Base-by-base conservation (phyloP, 2,797 vertebrate species). In the Cyclura pinguis region DNA sequence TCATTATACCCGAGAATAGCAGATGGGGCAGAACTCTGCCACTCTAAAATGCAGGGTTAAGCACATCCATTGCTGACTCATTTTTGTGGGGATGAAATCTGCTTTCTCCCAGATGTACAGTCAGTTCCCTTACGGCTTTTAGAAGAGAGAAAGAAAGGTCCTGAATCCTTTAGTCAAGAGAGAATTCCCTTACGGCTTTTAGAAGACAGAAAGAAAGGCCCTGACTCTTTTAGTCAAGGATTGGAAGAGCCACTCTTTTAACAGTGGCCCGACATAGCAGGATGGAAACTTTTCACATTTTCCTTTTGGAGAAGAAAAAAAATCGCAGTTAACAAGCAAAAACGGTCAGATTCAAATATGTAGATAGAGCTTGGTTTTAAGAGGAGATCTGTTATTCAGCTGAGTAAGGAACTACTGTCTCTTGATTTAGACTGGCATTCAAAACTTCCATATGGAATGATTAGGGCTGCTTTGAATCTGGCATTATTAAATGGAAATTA, bases 31-130 rank as follows among this genome's bases (percentile, higher is more conserved):
- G 86, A 91, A 73, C 52, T 89, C 76, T 92, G n/a, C 78, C 64
- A 32, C 42, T 88, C 57, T 12, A 78, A 92, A 91, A 92, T 88
- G 76, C 90, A 84, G 85, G 80, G 50, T 84, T 91, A 88, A 84
- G 35, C 81, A 84, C 86, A 72, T 87, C 50, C 73, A 72, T 52
- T 87, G 81, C 85, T 88, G 62, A 91, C 62, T 57, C 59, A 91
- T 84, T 84, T 88, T 91, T 73, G 59, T 27, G 64, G 73, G 82
- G 73, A 29, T 91, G 73, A 73, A 91, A 91, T 78, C 73, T 88
- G 59, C 50, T 78, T 6, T 72, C 10, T 52, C 80, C 20, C 86
- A 84, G 50, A 88, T 84, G 81, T 59, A 62, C n/a, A 91, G 38
- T 59, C 18, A 57, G 84, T 69, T 88, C 90, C 59, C 90, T 52